Conservation (phyloP, 2,797 vertebrate genomes). For the Rhinichthys osculus region DNA sequence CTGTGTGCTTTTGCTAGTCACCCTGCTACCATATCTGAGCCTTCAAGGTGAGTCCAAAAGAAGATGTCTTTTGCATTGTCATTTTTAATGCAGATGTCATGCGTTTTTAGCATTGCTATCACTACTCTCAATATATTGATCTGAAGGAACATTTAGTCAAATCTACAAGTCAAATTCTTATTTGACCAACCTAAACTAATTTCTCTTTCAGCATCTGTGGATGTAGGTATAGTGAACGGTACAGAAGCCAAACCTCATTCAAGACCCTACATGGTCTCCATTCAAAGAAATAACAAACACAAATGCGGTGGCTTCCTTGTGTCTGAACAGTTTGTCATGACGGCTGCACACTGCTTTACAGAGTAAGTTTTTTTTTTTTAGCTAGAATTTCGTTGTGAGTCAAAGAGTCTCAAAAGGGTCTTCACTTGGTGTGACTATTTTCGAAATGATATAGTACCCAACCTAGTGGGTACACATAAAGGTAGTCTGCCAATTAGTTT, state of each 20-base stretch:
- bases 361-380: slow-evolving; percentile 49
- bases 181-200: neutral
- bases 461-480: no score
- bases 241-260: slow-evolving; percentile 50
- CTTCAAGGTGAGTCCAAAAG: slow-evolving; percentile 39
- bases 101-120: neutral
- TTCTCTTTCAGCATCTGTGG: slow-evolving; percentile 48
- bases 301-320: slow-evolving; percentile 75
- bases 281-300: slow-evolving; percentile 61
- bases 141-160: neutral
- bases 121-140: neutral
- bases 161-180: no score
- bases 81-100: neutral
- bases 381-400: neutral
- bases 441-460: neutral
- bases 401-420: neutral
- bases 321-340: slow-evolving; percentile 70
- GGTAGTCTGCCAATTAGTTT: neutral
- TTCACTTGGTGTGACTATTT: neutral
- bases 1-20: slow-evolving; percentile 29
- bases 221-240: slow-evolving; percentile 61
- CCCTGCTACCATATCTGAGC: slow-evolving; percentile 20
- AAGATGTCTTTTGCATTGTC: neutral
- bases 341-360: slow-evolving; percentile 71
- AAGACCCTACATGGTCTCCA: slow-evolving; percentile 73